Conservation (phyloP, 2,113 vertebrate genomes). For the Calidris pygmaea region DNA sequence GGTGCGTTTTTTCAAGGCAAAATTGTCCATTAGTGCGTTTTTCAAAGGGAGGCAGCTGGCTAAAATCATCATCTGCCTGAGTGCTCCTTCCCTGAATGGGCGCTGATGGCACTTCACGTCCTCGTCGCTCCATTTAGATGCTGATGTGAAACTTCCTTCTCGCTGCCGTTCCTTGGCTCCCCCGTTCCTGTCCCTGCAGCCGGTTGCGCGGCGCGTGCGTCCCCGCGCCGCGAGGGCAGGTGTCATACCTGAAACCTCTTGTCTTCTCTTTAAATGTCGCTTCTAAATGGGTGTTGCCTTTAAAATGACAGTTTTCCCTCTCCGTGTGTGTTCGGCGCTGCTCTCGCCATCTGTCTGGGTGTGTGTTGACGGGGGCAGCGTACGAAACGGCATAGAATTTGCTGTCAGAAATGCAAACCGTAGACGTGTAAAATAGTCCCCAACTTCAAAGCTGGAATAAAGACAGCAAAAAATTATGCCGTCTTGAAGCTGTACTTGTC, state of each 20-base stretch:
- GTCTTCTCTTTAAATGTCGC: conserved; percentile 11
- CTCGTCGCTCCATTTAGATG: not conserved
- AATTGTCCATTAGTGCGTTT: not conserved
- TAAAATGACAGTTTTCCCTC: not conserved
- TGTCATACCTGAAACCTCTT: not conserved
- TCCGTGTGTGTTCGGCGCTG: not conserved
- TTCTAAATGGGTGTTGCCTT: not conserved
- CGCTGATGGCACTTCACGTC: not conserved
- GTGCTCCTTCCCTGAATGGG: not conserved
- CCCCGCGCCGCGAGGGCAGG: not conserved
- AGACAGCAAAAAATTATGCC: not conserved
- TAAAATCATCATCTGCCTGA: not conserved
- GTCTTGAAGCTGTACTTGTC: not conserved
- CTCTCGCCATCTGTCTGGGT: conserved; percentile 25
- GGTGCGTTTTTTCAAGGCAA: not conserved
- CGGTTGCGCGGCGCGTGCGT: not conserved
- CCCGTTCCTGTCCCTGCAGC: not conserved
- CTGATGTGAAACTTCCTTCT: not conserved
- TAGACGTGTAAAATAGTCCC: not conserved
- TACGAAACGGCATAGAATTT: not conserved
- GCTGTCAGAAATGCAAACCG: not conserved
- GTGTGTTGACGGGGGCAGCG: not conserved
- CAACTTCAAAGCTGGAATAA: not conserved
- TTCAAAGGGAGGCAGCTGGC: not conserved
- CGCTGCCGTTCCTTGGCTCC: not conserved